Percentiles rank a stretch among this genome's conserved stretches.
Evolutionary conservation across 2,888 invertebrate species (phyloP).

Genomic region (Napeogenes sylphis): DNA sequence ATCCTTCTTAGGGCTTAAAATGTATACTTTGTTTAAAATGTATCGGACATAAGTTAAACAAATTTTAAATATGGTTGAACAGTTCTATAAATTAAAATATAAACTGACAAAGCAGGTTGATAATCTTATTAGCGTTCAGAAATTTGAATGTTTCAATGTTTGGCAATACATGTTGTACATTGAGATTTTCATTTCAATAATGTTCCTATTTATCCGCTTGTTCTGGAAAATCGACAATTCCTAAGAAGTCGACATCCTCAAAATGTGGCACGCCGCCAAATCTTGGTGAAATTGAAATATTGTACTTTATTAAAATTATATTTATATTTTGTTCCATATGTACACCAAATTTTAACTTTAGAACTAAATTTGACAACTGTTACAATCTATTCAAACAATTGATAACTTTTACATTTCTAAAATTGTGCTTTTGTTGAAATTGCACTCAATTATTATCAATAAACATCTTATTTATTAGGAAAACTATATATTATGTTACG

Average conservation of each 20-base stretch:
- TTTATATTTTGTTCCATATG: slow-evolving; percentile 1
- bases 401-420: too few species aligned
- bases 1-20: slow-evolving; percentile 17
- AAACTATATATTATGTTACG: too few species aligned
- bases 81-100: too few species aligned
- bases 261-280: slow-evolving; percentile 1
- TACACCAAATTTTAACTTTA: not conserved
- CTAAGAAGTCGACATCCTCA: slow-evolving; percentile 7
- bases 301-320: slow-evolving; percentile 7
- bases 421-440: too few species aligned
- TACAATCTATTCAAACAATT: too few species aligned
- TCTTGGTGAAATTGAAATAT: slow-evolving; percentile 5
- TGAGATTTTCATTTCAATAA: slow-evolving; percentile 8
- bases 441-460: too few species aligned
- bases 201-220: slow-evolving; percentile 7
- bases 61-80: too few species aligned
- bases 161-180: slow-evolving; percentile 4
- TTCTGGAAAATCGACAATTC: slow-evolving; percentile 7
- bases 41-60: not conserved
- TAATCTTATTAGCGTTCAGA: not conserved
- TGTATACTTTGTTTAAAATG: not conserved
- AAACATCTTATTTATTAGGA: too few species aligned
- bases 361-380: too few species aligned
- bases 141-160: slow-evolving; percentile 3
- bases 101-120: too few species aligned